Evolutionary conservation across 2,797 vertebrate species (phyloP).

Genomic region (Triplophysa bombifrons): DNA sequence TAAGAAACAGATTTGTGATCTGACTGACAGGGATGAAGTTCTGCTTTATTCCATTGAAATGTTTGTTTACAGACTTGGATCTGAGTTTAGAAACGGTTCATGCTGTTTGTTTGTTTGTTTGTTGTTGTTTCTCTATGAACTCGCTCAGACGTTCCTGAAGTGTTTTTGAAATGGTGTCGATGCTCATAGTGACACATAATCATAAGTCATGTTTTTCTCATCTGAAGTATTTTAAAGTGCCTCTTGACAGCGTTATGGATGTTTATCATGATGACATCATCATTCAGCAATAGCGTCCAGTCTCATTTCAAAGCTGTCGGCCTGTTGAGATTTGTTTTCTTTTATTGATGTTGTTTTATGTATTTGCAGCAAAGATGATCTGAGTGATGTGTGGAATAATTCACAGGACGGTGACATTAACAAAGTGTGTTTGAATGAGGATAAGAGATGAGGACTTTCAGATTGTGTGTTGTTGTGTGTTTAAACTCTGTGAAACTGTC

Average conservation of each 20-base stretch:
- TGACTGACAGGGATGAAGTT: neutral
- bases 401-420: neutral
- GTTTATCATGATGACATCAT: constrained; percentile 1
- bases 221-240: constrained; percentile 23
- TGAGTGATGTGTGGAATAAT: too few species aligned
- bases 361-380: constrained; percentile 36
- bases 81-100: neutral
- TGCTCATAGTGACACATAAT: neutral
- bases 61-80: neutral
- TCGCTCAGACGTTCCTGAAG: neutral
- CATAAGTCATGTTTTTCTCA: neutral
- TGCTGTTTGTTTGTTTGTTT: neutral
- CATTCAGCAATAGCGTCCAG: constrained; percentile 46
- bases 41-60: neutral
- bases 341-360: constrained; percentile 52
- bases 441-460: constrained; percentile 23
- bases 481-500: constrained; percentile 9
- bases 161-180: neutral
- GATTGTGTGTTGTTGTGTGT: constrained; percentile 4
- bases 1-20: neutral
- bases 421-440: constrained; percentile 8
- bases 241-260: constrained; percentile 13
- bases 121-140: constrained; percentile 2
- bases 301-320: constrained; percentile 2
- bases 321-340: constrained; percentile 6